Conservation (phyloP, 2,888 invertebrate species). For the Geophilus truncorum region DNA sequence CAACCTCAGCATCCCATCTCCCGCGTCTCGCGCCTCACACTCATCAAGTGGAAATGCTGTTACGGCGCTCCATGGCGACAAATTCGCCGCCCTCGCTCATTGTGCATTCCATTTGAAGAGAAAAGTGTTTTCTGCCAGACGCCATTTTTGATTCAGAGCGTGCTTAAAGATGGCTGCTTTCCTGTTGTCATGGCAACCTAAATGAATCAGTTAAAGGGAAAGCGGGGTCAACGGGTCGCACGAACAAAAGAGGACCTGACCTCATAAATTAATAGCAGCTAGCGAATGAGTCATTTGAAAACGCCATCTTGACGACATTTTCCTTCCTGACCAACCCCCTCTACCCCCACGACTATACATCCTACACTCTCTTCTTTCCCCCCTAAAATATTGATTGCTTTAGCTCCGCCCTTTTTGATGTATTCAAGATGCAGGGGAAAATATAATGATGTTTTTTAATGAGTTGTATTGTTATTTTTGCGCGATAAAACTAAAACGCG, state of each 20-base stretch:
- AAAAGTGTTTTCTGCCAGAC: background rate
- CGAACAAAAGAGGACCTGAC: constrained; percentile 1
- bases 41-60: background rate
- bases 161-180: background rate
- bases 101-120: constrained; percentile 12
- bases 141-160: background rate
- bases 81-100: background rate
- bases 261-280: constrained; percentile 10
- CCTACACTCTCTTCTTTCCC: background rate
- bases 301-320: constrained; percentile 20
- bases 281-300: background rate
- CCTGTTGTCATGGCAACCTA: background rate
- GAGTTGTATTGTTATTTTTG: background rate
- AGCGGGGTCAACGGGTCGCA: background rate
- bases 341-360: background rate
- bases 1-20: background rate
- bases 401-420: background rate
- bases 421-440: background rate
- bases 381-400: background rate
- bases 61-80: background rate
- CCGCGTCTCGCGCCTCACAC: background rate
- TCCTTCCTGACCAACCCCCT: background rate
- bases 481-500: too few relatives aligned
- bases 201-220: constrained; percentile 7
- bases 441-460: background rate